Evolutionary conservation across 2,888 invertebrate species (phyloP).

Genomic region (Halictus ligatus): DNA sequence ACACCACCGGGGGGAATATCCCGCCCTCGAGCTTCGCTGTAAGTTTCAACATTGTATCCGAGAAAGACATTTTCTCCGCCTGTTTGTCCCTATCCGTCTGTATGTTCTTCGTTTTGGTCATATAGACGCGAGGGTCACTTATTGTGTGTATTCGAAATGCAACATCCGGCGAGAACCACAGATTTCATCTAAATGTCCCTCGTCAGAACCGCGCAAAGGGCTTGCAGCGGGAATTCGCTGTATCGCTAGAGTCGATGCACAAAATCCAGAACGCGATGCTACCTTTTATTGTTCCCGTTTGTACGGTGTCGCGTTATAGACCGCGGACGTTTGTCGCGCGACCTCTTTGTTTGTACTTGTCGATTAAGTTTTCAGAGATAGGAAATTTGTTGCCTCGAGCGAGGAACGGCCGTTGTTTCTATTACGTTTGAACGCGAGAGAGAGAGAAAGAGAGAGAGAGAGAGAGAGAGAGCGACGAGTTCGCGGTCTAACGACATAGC

Average conservation of each 20-base stretch:
- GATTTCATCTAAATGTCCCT: no score
- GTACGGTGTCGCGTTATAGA: background rate
- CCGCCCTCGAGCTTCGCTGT: no score
- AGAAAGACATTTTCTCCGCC: no score
- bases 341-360: background rate
- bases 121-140: no score
- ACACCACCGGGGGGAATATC: no score
- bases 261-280: constrained; percentile 23
- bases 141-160: no score
- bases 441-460: background rate
- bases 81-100: no score
- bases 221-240: no score
- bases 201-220: no score
- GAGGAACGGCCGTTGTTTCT: background rate
- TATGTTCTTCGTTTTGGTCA: no score
- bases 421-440: background rate
- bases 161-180: no score
- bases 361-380: background rate
- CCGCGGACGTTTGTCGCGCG: background rate
- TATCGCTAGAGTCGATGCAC: constrained; percentile 29
- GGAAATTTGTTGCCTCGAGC: background rate
- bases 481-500: background rate
- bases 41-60: no score
- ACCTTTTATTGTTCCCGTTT: background rate
- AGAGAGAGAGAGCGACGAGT: background rate